Evolutionary conservation across 2,797 vertebrate genomes (phyloP).

Genomic region (Cetoscarus ocellatus): DNA sequence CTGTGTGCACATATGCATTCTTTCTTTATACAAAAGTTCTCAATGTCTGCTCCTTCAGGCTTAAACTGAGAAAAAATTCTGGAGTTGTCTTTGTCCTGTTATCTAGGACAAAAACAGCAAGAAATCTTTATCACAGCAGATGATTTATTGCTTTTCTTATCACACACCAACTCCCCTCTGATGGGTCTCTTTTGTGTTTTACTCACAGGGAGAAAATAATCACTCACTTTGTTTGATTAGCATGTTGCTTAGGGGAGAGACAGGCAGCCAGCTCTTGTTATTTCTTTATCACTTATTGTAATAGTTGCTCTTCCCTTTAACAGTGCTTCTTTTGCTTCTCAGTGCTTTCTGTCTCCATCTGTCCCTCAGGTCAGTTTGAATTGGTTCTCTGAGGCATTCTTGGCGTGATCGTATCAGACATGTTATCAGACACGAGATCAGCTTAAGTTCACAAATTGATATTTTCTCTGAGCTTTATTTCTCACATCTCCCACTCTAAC

Average conservation of each 20-base stretch:
- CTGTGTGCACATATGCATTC: too few relatives aligned
- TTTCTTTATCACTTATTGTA: background rate
- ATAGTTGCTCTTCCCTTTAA: slow-evolving; percentile 8
- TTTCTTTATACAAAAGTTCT: too few relatives aligned
- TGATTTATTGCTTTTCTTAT: background rate
- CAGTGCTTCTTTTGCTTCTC: slow-evolving; percentile 17
- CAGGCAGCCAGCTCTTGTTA: background rate
- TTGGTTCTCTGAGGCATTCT: background rate
- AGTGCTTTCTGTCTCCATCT: slow-evolving; percentile 15
- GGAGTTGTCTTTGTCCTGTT: background rate
- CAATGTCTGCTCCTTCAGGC: too few relatives aligned
- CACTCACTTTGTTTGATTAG: slow-evolving; percentile 12
- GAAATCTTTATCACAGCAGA: slow-evolving; percentile 5
- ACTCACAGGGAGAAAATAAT: background rate
- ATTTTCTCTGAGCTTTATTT: background rate
- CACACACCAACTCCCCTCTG: background rate
- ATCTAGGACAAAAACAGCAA: background rate
- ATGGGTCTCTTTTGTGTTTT: background rate
- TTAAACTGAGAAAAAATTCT: background rate
- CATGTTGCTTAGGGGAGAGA: background rate
- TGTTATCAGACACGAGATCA: slow-evolving; percentile 3
- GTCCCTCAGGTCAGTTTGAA: slow-evolving; percentile 6
- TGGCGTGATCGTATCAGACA: background rate
- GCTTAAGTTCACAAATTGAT: slow-evolving; percentile 4
- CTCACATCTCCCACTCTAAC: slow-evolving; percentile 10